Conservation (phyloP, 2,113 vertebrate species). For the Lagopus leucura region DNA sequence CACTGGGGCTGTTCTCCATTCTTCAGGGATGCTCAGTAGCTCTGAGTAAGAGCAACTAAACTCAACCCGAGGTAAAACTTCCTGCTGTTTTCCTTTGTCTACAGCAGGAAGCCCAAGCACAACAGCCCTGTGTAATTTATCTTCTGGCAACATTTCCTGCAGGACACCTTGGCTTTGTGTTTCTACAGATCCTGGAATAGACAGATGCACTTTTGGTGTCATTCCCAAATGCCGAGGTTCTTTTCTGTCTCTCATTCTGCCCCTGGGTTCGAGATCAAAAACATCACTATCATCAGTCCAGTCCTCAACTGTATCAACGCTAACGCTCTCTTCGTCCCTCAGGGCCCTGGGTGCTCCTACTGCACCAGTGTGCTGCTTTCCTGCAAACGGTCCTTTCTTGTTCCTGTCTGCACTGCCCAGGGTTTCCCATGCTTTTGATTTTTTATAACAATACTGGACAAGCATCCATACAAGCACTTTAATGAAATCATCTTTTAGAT, state of each 20-base stretch:
- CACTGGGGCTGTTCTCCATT: slow-evolving; percentile 87
- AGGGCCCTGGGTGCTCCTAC: slow-evolving; percentile 65
- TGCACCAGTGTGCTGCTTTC: slow-evolving; percentile 19
- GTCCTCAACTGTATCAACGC: slow-evolving; percentile 82
- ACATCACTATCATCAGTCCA: slow-evolving; percentile 91
- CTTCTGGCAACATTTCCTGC: slow-evolving; percentile 78
- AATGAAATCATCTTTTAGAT: slow-evolving; percentile 92
- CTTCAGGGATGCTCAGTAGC: slow-evolving; percentile 84
- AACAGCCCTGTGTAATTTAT: slow-evolving; percentile 78
- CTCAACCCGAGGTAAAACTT: slow-evolving; percentile 68
- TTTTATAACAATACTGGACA: slow-evolving; percentile 82
- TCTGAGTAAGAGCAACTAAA: slow-evolving; percentile 89
- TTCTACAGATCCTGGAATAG: slow-evolving; percentile 93
- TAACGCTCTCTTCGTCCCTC: slow-evolving; percentile 83
- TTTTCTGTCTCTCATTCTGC: slow-evolving; percentile 80
- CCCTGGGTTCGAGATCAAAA: slow-evolving; percentile 85
- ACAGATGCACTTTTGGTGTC: slow-evolving; percentile 70
- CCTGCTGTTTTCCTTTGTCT: slow-evolving; percentile 76
- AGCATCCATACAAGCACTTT: slow-evolving; percentile 94
- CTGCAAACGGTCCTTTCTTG: slow-evolving; percentile 1
- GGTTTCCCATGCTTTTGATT: slow-evolving; percentile 64
- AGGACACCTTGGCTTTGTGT: slow-evolving; percentile 78
- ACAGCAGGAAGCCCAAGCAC: slow-evolving; percentile 77
- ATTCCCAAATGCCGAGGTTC: slow-evolving; percentile 63
- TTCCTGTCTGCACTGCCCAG: background rate